These are phyloP conservation scores for Muscina levida DNA, from an alignment of 2,888 invertebrate species.

Conservation along the genomic window DNA sequence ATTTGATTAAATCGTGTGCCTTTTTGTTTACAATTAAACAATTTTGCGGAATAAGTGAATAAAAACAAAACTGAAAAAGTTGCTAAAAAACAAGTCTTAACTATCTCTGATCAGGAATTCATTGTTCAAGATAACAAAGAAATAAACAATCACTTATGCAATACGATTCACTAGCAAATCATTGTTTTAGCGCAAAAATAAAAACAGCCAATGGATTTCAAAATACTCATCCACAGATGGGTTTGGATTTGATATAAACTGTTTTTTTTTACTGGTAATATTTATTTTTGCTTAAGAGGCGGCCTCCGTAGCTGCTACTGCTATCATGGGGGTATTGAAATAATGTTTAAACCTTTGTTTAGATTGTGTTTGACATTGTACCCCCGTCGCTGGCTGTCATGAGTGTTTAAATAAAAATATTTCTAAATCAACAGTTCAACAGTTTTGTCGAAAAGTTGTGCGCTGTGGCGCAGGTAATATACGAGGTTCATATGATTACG, in stretches of 20 bases:
- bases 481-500: too few species aligned
- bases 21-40: conserved; percentile 20
- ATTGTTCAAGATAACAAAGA: conserved; percentile 28
- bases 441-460: background rate
- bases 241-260: background rate
- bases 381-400: background rate
- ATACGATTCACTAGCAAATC: background rate
- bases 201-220: conserved; percentile 3
- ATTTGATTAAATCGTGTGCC: conserved; percentile 23
- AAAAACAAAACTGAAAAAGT: conserved; percentile 1
- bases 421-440: conserved; percentile 21
- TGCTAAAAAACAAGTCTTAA: conserved; percentile 14
- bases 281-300: background rate
- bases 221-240: conserved; percentile 10
- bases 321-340: background rate
- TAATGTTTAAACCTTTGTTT: too few species aligned
- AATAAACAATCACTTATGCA: conserved; percentile 36
- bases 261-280: too few species aligned
- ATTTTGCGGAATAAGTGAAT: background rate
- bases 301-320: background rate
- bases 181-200: conserved; percentile 17
- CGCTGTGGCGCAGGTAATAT: too few species aligned
- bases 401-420: conserved; percentile 17
- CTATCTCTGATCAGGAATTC: background rate
- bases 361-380: background rate